Evolutionary conservation across 2,888 invertebrate genomes (phyloP).

Genomic region (Eledona agricola): DNA sequence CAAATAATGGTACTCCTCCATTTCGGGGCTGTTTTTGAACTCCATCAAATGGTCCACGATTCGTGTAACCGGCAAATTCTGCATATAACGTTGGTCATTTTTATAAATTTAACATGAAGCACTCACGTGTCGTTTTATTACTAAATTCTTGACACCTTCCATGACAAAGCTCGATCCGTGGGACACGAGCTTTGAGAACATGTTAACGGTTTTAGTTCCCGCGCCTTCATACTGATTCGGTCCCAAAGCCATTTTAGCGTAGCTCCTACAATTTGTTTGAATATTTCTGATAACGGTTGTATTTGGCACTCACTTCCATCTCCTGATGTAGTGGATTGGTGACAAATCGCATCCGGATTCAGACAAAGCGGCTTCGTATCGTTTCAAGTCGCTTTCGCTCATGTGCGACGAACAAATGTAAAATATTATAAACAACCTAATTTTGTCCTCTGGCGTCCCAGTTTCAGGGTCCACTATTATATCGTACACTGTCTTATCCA

Average conservation of each 20-base stretch:
- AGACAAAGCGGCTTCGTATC: slow-evolving; percentile 80
- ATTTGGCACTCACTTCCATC: slow-evolving; percentile 80
- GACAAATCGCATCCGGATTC: slow-evolving; percentile 87
- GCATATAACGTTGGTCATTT: slow-evolving; percentile 41
- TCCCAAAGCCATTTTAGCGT: slow-evolving; percentile 77
- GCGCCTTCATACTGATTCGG: slow-evolving; percentile 89
- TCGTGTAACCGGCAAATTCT: slow-evolving; percentile 94
- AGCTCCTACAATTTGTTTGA: slow-evolving; percentile 68
- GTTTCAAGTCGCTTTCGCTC: slow-evolving; percentile 83
- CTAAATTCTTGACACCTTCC: slow-evolving; percentile 99
- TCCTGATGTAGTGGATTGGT: slow-evolving; percentile 86
- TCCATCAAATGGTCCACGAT: slow-evolving; percentile 91
- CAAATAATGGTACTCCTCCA: slow-evolving; percentile 90
- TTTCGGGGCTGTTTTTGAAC: slow-evolving; percentile 77
- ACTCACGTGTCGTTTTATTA: slow-evolving; percentile 93
- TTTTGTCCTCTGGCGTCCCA: slow-evolving; percentile 90
- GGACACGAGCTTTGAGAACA: slow-evolving; percentile 97
- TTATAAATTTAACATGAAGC: neutral
- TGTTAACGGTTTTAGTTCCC: slow-evolving; percentile 94
- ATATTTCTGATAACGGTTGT: slow-evolving; percentile 13
- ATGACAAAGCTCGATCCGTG: slow-evolving; percentile 98
- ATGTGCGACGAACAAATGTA: slow-evolving; percentile 86
- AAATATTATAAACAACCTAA: slow-evolving; percentile 91
- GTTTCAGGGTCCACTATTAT: slow-evolving; percentile 86
- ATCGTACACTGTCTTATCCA: slow-evolving; percentile 88